A percentile compares a stretch with the other conserved stretches of the same genome.
These are phyloP conservation scores for Enteromius argenteus DNA, from an alignment of 2,797 vertebrate genomes.

Conservation along the genomic window DNA sequence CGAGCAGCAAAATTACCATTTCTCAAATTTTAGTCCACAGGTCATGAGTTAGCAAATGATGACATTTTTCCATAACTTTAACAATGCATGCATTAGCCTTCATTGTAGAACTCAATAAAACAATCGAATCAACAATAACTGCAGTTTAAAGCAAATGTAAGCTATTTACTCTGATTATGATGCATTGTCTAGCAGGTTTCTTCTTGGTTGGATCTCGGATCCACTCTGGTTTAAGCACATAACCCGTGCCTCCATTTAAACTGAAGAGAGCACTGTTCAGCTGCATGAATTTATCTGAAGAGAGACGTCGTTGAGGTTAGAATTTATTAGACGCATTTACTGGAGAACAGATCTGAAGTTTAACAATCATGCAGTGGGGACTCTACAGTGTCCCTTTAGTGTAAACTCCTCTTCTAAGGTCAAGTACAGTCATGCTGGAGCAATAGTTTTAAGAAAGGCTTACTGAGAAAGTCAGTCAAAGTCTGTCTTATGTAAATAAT, in stretches of 20 bases:
- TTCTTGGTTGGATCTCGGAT: conserved; percentile 85
- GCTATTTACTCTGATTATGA: conserved; percentile 84
- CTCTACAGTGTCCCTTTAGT: background rate
- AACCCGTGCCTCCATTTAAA: conserved; percentile 89
- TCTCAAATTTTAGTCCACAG: background rate
- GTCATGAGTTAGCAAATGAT: background rate
- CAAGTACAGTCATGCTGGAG: background rate
- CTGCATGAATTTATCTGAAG: conserved; percentile 91
- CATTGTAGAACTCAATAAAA: background rate
- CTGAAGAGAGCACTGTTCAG: conserved; percentile 92
- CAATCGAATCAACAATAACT: background rate
- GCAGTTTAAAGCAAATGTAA: background rate
- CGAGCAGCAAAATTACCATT: background rate
- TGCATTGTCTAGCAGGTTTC: conserved; percentile 79
- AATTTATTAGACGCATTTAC: background rate
- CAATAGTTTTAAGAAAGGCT: background rate
- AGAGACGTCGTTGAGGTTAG: background rate
- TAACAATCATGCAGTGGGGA: background rate
- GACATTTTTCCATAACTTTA: background rate
- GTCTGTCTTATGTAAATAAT: background rate
- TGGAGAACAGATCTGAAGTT: background rate
- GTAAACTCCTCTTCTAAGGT: background rate
- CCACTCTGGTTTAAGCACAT: conserved; percentile 90
- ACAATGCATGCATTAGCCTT: background rate
- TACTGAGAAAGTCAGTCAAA: background rate